Base-by-base conservation (phyloP, 2,888 invertebrate genomes). In the Seira musarum region DNA sequence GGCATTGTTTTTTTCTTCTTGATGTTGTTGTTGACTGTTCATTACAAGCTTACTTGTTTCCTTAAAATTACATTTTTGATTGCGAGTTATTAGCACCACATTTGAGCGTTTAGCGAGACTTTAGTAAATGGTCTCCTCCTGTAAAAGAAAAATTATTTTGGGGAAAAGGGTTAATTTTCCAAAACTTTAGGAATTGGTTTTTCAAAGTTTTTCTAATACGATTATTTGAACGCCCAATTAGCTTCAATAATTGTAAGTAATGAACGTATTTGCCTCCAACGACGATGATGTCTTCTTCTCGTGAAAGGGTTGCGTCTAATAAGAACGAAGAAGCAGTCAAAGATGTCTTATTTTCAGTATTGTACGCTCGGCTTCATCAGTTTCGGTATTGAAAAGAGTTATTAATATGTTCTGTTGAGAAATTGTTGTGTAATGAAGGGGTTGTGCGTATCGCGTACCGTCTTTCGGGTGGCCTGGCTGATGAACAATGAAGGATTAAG, bases 1-100 rank as follows among this genome's bases (percentile, higher is more conserved):
- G n/a, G n/a, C n/a, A n/a, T n/a, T n/a, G n/a, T n/a, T n/a, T n/a
- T n/a, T n/a, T n/a, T n/a, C n/a, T n/a, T n/a, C n/a, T n/a, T n/a
- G n/a, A n/a, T 30, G 30, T 30, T 30, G 30, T 30, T 30, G 30
- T 30, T 30, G 30, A 8, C 30, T 30, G 3, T 30, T 30, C 30
- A 30, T 30, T 30, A 30, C 30, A 30, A 30, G 30, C 8, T 30
- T 30, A 30, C 30, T 30, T 30, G 30, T 30, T 30, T 30, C 30
- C 30, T 30, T 30, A 30, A 30, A 30, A 30, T 5, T 30, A 30
- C 30, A 8, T 8, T 30, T 30, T 17, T 60, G 22, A 60, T 60
- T 60, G 22, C 60, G 60, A 60, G 60, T 60, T 60, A 60, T 60
- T 60, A 60, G 60, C 60, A 60, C 60, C n/a, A 60, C 60, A 60